phyloP scores from a whole-genome alignment of 2,888 invertebrate species.

The Philaethria dido region DNA sequence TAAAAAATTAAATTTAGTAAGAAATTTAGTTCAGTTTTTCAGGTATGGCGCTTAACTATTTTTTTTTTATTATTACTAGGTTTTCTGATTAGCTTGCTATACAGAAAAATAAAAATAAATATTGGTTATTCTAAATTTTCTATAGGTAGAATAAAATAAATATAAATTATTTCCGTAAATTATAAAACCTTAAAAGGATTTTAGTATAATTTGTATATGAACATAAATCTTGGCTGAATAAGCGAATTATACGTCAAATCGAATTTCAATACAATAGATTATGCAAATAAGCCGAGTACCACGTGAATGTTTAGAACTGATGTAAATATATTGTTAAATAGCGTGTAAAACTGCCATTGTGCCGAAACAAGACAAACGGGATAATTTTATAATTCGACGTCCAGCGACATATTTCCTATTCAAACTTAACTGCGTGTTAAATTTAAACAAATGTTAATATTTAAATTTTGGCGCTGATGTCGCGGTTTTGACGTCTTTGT shows the following conservation, averaged over 20 bases:
- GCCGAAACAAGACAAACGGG: constrained; percentile 63
- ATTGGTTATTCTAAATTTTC: background rate
- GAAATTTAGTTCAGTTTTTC: too few species aligned
- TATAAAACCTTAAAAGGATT: background rate
- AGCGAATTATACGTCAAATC: constrained; percentile 56
- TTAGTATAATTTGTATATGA: constrained; percentile 20
- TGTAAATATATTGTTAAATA: constrained; percentile 75
- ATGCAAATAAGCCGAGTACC: constrained; percentile 69
- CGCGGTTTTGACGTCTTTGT: constrained; percentile 80
- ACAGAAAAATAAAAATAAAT: too few species aligned
- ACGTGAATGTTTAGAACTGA: constrained; percentile 71
- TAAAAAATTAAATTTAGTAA: too few species aligned
- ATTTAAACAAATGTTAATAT: constrained; percentile 80
- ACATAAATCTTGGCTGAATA: constrained; percentile 51
- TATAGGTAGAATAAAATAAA: too few species aligned
- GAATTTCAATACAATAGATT: constrained; percentile 63
- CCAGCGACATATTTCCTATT: constrained; percentile 63
- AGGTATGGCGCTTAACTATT: too few species aligned
- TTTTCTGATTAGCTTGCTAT: too few species aligned
- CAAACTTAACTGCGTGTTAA: constrained; percentile 79
- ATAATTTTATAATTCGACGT: constrained; percentile 71
- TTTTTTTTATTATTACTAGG: too few species aligned
- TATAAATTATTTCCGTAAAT: too few species aligned
- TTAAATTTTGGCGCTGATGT: constrained; percentile 65
- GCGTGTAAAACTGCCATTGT: constrained; percentile 75